These are phyloP conservation scores for Hydropotes inermis DNA, from an alignment of 2,113 vertebrate species.

Conservation along the genomic window DNA sequence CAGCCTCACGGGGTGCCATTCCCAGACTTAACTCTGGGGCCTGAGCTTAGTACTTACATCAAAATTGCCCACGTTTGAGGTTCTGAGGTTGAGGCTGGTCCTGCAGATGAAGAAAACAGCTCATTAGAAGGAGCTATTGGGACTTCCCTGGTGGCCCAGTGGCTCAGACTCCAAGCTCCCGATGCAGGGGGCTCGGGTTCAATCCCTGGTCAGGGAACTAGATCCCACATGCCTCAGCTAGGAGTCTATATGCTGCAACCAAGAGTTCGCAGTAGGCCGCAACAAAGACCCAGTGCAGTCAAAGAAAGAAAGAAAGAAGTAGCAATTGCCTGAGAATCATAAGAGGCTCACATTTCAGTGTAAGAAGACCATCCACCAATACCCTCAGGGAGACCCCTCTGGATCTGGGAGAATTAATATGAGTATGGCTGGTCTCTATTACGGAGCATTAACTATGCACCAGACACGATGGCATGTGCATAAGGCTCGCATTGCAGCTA, in stretches of 20 bases:
- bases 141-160: neutral
- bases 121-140: neutral
- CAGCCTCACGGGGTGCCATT: accelerated
- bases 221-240: neutral
- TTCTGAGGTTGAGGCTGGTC: slow-evolving; percentile 69
- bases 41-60: slow-evolving; percentile 70
- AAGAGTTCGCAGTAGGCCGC: accelerated
- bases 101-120: slow-evolving; percentile 55
- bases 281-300: neutral
- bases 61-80: slow-evolving; percentile 73
- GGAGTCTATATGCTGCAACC: neutral
- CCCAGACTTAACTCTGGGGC: neutral
- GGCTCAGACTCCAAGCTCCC: neutral
- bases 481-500: accelerated
- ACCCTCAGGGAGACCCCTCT: accelerated
- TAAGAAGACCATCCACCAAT: neutral
- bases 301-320: neutral
- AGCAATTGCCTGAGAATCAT: neutral
- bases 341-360: neutral
- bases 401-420: accelerated
- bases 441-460: neutral
- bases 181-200: neutral
- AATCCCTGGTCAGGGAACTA: neutral
- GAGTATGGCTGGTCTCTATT: neutral
- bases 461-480: accelerated